Evolutionary conservation across 2,797 vertebrate species (phyloP).

Genomic region (Sebastes wilsoni): DNA sequence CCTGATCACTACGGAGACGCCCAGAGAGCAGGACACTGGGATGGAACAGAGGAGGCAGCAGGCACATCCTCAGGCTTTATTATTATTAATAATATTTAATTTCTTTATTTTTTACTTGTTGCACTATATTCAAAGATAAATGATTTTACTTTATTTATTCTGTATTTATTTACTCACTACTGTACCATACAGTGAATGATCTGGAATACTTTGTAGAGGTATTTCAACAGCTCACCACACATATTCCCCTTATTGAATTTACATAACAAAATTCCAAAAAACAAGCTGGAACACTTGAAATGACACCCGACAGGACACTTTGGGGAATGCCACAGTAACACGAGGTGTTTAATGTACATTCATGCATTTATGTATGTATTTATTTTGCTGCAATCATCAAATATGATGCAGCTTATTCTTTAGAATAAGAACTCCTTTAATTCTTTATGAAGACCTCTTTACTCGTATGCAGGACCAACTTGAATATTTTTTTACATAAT

Average conservation of each 20-base stretch:
- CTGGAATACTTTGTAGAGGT: neutral
- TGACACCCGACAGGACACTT: neutral
- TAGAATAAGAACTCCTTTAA: neutral
- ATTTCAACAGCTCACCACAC: neutral
- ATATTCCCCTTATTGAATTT: neutral
- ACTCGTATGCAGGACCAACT: no score
- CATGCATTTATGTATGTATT: neutral
- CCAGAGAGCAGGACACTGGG: neutral
- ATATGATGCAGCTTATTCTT: neutral
- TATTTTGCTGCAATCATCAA: neutral
- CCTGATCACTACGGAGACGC: slow-evolving; percentile 26
- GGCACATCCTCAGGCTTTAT: neutral
- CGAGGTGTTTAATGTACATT: neutral
- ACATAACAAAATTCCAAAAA: neutral
- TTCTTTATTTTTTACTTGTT: neutral
- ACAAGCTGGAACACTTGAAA: neutral
- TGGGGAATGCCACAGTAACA: neutral
- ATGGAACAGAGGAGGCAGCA: slow-evolving; percentile 1
- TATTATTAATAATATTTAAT: neutral
- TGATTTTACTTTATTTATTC: neutral
- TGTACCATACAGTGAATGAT: neutral
- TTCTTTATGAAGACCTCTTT: neutral
- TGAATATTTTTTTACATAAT: neutral
- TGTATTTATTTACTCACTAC: no score
- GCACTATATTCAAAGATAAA: neutral